Conservation (phyloP, 2,113 vertebrate genomes). For the Ellobius talpinus region DNA sequence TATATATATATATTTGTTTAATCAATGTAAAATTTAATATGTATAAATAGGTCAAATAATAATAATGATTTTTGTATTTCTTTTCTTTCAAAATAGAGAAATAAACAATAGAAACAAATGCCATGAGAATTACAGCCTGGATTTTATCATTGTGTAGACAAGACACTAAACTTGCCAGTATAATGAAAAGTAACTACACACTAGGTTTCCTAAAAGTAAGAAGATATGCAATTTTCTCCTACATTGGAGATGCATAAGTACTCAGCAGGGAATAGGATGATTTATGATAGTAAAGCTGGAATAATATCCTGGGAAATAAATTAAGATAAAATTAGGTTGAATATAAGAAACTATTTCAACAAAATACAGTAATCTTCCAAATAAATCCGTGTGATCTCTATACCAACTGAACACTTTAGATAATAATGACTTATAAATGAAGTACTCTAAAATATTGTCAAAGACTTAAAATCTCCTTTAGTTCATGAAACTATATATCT, state of each 20-base stretch:
- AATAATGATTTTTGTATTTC: background rate
- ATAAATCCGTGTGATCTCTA: conserved; percentile 53
- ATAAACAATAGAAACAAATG: background rate
- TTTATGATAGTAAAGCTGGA: conserved; percentile 62
- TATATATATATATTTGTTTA: background rate
- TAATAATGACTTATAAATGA: conserved; percentile 57
- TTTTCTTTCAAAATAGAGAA: background rate
- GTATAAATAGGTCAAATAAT: background rate
- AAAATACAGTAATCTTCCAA: conserved; percentile 47
- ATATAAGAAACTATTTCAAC: conserved; percentile 54
- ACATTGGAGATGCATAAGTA: conserved; percentile 37
- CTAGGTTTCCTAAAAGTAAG: conserved; percentile 38
- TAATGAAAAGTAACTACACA: conserved; percentile 46
- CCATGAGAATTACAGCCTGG: background rate
- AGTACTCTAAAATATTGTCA: conserved; percentile 30
- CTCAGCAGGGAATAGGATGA: conserved; percentile 64
- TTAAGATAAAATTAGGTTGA: conserved; percentile 75
- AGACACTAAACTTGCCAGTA: background rate
- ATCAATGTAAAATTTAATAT: background rate
- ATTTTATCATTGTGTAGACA: background rate
- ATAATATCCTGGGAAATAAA: conserved; percentile 67
- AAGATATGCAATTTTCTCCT: conserved; percentile 53
- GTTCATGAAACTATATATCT: background rate
- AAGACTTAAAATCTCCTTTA: background rate
- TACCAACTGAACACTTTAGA: conserved; percentile 24